Conservation (phyloP, 37 sponge, comb jelly and placozoan genomes). For the Dysidea cf. avara region DNA sequence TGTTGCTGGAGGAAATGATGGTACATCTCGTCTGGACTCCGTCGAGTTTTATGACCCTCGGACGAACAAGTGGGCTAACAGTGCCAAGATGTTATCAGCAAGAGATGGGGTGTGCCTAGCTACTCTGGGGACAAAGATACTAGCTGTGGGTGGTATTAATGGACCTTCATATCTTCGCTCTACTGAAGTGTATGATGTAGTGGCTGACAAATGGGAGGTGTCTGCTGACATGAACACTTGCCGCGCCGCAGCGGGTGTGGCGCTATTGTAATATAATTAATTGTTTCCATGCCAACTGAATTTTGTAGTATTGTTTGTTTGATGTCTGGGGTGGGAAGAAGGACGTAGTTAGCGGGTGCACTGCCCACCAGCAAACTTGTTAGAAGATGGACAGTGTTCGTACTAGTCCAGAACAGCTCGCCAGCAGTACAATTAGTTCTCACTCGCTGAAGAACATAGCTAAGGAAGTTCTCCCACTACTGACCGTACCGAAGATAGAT, state of each 20-base stretch:
- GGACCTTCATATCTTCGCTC: conserved; percentile 91
- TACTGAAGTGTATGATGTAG: conserved; percentile 78
- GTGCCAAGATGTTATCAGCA: conserved; percentile 71
- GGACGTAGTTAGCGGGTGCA: too few relatives aligned
- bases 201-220: conserved; percentile 77
- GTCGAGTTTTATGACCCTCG: conserved; percentile 87
- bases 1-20: conserved; percentile 95
- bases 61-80: conserved; percentile 73
- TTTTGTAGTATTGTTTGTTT: too few relatives aligned
- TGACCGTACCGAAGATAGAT: too few relatives aligned
- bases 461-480: too few relatives aligned
- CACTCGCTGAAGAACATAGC: too few relatives aligned
- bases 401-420: too few relatives aligned
- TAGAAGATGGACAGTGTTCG: too few relatives aligned
- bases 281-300: too few relatives aligned
- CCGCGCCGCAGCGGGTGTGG: conserved; percentile 89
- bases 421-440: too few relatives aligned
- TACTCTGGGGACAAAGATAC: conserved; percentile 59
- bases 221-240: conserved; percentile 86
- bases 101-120: conserved; percentile 90
- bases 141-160: conserved; percentile 93
- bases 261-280: conserved; percentile 18
- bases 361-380: too few relatives aligned
- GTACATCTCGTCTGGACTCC: conserved; percentile 88
- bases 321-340: too few relatives aligned